Evolutionary conservation across 2,888 invertebrate genomes (phyloP).

Genomic region (Spodoptera exigua): DNA sequence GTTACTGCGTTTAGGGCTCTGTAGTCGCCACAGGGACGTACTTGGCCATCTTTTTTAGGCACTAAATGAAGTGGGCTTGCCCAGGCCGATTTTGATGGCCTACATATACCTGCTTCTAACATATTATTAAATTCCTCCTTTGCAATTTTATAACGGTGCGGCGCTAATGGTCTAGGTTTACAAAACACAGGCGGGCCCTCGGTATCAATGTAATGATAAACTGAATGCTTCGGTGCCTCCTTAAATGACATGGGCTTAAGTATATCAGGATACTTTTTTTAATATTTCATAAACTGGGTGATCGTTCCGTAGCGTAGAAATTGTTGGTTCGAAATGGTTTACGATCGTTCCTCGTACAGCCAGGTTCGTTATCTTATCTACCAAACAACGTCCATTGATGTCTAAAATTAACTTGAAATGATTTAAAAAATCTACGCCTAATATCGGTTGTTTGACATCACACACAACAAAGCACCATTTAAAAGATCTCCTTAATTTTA

Average conservation of each 20-base stretch:
- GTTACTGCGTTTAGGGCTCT: background rate
- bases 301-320: background rate
- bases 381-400: background rate
- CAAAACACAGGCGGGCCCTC: background rate
- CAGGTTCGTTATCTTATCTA: background rate
- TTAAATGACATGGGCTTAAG: background rate
- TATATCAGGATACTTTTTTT: background rate
- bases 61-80: conserved; percentile 1
- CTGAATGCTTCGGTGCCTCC: background rate
- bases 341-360: background rate
- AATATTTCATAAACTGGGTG: background rate
- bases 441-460: background rate
- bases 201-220: background rate
- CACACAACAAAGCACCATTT: background rate
- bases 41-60: background rate
- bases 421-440: background rate
- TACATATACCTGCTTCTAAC: background rate
- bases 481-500: background rate
- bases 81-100: background rate
- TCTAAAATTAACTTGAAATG: background rate
- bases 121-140: background rate
- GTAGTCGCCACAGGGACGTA: background rate
- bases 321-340: too few relatives aligned
- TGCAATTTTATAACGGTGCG: background rate
- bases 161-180: background rate